Evolutionary conservation across 2,113 vertebrate species (phyloP), one percentile per base, ranked within the genome.

Genomic region (Phylloscopus trochilus): DNA sequence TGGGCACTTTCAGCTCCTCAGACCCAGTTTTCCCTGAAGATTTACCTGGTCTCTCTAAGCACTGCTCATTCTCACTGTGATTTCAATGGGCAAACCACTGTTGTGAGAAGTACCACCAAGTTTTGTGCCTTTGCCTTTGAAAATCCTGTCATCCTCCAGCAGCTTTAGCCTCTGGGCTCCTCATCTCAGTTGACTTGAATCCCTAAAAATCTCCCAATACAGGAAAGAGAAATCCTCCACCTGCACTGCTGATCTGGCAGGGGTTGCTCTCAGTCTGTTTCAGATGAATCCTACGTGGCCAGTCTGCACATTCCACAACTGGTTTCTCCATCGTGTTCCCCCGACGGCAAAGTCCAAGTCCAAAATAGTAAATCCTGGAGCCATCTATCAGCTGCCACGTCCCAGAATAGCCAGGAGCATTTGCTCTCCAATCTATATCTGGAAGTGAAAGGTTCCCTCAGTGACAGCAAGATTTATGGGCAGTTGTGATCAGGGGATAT

Each of bases 401-500:
- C 91, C 89, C 86, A 95, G 92, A 97, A 92, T 83, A 95, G 92
- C 44, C 5, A 7, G 89, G 84, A 93, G 95, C 83, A 78, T 78
- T 96, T 92, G 83, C 66, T 92, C 80, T 90, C 60, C 83, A 68
- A 94, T 68, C 95, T 96, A 96, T 94, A 96, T 96, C 94, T 96
- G 95, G 92, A 95, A 97, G 64, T 26, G 66, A 89, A 96, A 90
- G 83, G 59, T 60, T 78, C 52, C 76, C 60, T 26, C 43, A 39
- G 33, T 59, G 83, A 72, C 94, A 92, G 73, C 17, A 86, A 78
- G 80, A 93, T 96, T 94, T 92, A 97, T 49, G 83, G 44, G 76
- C 73, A 63, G 55, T 67, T 17, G 21, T 72, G 91, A 87, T 78
- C 67, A 91, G 87, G 80, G 83, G 89, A 47, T 79, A 47, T 55